Evolutionary conservation across 2,888 invertebrate genomes (phyloP).

Genomic region (Thera britannica): DNA sequence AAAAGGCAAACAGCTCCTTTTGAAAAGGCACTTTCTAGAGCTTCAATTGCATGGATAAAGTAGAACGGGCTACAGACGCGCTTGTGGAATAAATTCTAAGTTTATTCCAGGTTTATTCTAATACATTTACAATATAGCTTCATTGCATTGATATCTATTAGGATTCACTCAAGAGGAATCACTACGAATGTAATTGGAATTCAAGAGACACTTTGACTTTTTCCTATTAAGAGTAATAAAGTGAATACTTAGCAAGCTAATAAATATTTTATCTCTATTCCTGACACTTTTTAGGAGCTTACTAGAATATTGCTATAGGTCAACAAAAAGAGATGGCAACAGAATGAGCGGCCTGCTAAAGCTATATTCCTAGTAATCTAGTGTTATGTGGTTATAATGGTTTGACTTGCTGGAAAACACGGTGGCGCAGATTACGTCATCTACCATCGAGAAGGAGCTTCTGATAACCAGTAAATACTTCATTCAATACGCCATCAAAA

Average conservation of each 20-base stretch:
- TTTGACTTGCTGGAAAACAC: too few species aligned
- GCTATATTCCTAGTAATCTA: too few species aligned
- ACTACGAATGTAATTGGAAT: conserved; percentile 1
- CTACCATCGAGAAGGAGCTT: too few species aligned
- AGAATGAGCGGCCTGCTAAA: too few species aligned
- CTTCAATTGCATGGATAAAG: conserved; percentile 37
- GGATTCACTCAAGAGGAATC: conserved; percentile 11
- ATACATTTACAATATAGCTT: conserved; percentile 11
- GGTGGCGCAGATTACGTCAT: too few species aligned
- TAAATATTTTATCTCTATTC: too few species aligned
- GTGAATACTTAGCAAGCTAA: too few species aligned
- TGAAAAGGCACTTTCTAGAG: conserved; percentile 46
- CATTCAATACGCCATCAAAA: conserved; percentile 1
- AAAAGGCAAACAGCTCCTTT: conserved; percentile 54
- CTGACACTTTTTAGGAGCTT: too few species aligned
- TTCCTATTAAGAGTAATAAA: background rate
- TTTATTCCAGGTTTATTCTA: conserved; percentile 21
- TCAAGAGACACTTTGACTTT: background rate
- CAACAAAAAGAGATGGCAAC: too few species aligned
- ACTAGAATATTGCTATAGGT: too few species aligned
- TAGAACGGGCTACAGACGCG: conserved; percentile 28
- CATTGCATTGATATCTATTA: conserved; percentile 19
- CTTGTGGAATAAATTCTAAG: conserved; percentile 32
- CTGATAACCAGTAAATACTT: background rate
- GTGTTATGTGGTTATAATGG: too few species aligned